These are phyloP conservation scores for Spinibarbus caldwelli DNA, from an alignment of 2,797 vertebrate species.

Conservation along the genomic window DNA sequence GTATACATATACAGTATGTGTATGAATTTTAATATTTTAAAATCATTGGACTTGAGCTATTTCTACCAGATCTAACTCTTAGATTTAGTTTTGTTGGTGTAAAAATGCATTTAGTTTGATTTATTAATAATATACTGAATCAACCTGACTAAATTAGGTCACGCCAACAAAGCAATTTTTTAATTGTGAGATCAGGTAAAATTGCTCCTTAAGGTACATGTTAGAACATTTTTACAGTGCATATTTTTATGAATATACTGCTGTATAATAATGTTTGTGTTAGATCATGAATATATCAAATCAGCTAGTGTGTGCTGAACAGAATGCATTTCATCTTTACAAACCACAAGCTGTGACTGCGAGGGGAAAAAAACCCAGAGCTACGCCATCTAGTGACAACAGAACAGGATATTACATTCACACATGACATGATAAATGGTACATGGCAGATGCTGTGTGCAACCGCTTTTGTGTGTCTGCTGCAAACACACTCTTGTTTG, in stretches of 20 bases:
- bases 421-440: not conserved
- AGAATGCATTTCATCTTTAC: not conserved
- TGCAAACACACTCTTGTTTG: not conserved
- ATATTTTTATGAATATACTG: not conserved
- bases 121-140: not conserved
- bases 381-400: slow-evolving; percentile 3
- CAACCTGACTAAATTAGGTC: no score
- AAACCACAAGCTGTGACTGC: not conserved
- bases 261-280: not conserved
- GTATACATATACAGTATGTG: no score
- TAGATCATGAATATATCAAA: not conserved
- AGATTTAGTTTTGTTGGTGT: not conserved
- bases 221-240: not conserved
- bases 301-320: not conserved
- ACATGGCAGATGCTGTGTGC: not conserved
- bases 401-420: not conserved
- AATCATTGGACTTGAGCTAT: not conserved
- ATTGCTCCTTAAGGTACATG: not conserved
- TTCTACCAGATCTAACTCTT: not conserved
- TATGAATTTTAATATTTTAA: no score
- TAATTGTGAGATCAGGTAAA: not conserved
- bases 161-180: no score
- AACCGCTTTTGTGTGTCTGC: not conserved
- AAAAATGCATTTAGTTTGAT: not conserved
- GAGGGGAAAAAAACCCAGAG: not conserved